These are phyloP conservation scores for Trissolcus brochymenae DNA, from an alignment of 2,888 invertebrate genomes.

Conservation along the genomic window DNA sequence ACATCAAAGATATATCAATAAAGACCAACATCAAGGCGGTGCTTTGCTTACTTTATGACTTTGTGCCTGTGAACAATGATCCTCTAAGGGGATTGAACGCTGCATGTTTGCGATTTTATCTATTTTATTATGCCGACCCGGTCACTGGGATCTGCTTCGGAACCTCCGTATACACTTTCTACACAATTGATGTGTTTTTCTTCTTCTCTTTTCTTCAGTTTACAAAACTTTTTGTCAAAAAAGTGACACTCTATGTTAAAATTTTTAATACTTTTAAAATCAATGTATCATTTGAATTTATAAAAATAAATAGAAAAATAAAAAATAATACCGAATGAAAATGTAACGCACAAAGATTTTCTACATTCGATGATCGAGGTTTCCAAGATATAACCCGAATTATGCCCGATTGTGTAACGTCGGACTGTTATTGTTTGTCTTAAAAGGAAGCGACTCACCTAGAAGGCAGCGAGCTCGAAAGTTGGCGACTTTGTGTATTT, in stretches of 20 bases:
- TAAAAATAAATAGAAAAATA: too few relatives aligned
- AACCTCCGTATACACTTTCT: slow-evolving; percentile 31
- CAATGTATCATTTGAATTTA: too few relatives aligned
- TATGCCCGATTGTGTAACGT: slow-evolving; percentile 42
- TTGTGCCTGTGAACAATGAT: slow-evolving; percentile 54
- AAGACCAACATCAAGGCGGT: slow-evolving; percentile 45
- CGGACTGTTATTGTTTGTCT: slow-evolving; percentile 46
- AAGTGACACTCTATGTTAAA: too few relatives aligned
- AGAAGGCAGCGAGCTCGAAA: slow-evolving; percentile 36
- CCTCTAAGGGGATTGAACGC: slow-evolving; percentile 51
- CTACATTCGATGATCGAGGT: background rate
- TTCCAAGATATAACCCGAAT: slow-evolving; percentile 29
- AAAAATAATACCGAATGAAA: too few relatives aligned
- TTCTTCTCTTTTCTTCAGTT: slow-evolving; percentile 16
- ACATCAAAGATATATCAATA: slow-evolving; percentile 48
- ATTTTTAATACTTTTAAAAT: background rate
- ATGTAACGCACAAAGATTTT: too few relatives aligned
- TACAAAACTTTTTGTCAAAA: background rate
- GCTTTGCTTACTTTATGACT: slow-evolving; percentile 57
- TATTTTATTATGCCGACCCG: slow-evolving; percentile 59
- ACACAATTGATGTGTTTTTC: slow-evolving; percentile 49
- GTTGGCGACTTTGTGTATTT: slow-evolving; percentile 35
- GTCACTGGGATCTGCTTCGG: slow-evolving; percentile 50
- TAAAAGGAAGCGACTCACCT: slow-evolving; percentile 56
- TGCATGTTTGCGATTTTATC: slow-evolving; percentile 58